Percentiles rank a stretch among this genome's conserved stretches.
phyloP scores from a whole-genome alignment of 1,140 invertebrate genomes.

The Drosophila orosa region DNA sequence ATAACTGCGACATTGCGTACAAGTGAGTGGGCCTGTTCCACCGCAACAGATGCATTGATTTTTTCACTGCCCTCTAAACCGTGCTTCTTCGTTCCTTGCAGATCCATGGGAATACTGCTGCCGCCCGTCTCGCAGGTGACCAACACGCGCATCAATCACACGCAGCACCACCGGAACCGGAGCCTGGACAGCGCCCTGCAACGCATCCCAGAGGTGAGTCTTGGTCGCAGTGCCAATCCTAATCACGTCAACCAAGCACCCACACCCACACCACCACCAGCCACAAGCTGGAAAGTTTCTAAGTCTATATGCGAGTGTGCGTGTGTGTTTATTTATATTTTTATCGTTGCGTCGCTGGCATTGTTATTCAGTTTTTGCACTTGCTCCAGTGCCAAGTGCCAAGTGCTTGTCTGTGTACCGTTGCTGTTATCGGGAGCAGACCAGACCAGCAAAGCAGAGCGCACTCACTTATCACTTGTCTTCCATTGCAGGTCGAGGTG shows the following conservation, averaged over 20 bases:
- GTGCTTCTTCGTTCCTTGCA: slow-evolving; percentile 73
- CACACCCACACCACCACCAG: background rate
- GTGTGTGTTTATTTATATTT: slow-evolving; percentile 63
- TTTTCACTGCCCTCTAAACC: slow-evolving; percentile 25
- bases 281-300: slow-evolving; percentile 57
- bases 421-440: slow-evolving; percentile 60
- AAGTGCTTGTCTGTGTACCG: slow-evolving; percentile 51
- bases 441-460: no score
- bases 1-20: slow-evolving; percentile 45
- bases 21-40: slow-evolving; percentile 4
- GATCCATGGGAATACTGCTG: slow-evolving; percentile 91
- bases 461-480: slow-evolving; percentile 3
- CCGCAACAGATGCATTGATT: slow-evolving; percentile 59
- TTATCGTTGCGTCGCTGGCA: slow-evolving; percentile 59
- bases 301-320: slow-evolving; percentile 6
- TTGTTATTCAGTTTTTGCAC: slow-evolving; percentile 73
- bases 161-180: slow-evolving; percentile 93
- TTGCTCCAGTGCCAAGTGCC: slow-evolving; percentile 41
- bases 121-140: slow-evolving; percentile 89
- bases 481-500: slow-evolving; percentile 74
- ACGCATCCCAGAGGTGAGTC: slow-evolving; percentile 91
- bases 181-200: slow-evolving; percentile 94
- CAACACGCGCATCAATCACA: slow-evolving; percentile 85
- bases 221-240: background rate
- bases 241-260: slow-evolving; percentile 7